A percentile compares a stretch with the other conserved stretches of the same genome.
These are phyloP conservation scores for Tokudaia muenninki DNA, from an alignment of 2,797 vertebrate species.

Conservation along the genomic window DNA sequence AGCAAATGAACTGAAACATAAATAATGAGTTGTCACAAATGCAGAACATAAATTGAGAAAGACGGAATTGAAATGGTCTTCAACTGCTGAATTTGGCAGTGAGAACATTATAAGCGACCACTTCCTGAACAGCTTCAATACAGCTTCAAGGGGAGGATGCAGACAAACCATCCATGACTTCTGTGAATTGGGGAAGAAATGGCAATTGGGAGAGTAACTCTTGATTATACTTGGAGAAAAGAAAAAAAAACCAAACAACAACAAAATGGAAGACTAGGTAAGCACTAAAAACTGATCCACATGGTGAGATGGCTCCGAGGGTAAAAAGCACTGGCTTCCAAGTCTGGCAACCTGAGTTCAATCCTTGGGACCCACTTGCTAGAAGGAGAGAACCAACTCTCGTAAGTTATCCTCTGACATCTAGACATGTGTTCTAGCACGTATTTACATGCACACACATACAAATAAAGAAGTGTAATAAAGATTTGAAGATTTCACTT, in stretches of 20 bases:
- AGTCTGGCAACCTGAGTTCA: not conserved
- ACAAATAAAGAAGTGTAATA: not conserved
- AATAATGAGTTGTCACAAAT: not conserved
- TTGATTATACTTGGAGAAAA: constrained; percentile 9
- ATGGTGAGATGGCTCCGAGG: not conserved
- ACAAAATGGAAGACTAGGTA: not conserved
- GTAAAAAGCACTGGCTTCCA: not conserved
- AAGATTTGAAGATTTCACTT: not conserved
- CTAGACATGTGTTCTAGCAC: not conserved
- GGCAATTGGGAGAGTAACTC: not conserved
- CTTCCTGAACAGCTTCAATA: not conserved
- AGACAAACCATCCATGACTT: not conserved
- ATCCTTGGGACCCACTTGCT: not conserved
- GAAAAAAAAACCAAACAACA: not conserved
- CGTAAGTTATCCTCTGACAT: not conserved
- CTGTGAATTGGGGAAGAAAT: not conserved
- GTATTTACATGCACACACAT: too few relatives aligned
- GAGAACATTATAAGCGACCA: not conserved
- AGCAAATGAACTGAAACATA: not conserved
- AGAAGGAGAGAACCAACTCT: not conserved
- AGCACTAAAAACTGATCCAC: not conserved
- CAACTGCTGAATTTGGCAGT: not conserved
- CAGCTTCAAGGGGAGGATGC: not conserved
- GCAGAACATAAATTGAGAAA: constrained; percentile 7
- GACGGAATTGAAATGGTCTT: not conserved